Evolutionary conservation across 2,113 vertebrate genomes (phyloP).

Genomic region (Laticauda colubrina): DNA sequence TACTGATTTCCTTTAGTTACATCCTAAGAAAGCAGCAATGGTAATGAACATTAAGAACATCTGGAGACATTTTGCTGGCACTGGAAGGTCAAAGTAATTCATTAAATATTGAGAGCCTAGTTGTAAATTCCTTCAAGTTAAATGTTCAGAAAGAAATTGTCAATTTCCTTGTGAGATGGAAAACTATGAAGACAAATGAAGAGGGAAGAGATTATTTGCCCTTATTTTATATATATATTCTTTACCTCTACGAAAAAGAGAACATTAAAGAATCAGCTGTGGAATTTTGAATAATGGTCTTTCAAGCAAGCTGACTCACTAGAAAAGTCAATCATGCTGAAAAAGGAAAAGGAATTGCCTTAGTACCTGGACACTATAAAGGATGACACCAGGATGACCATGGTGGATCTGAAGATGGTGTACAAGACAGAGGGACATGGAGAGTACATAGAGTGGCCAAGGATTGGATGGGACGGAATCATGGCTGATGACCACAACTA

Average conservation of each 20-base stretch:
- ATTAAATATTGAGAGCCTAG: slow-evolving; percentile 37
- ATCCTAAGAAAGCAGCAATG: slow-evolving; percentile 54
- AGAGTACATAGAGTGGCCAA: not conserved
- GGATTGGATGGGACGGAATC: not conserved
- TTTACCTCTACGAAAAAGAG: accelerated
- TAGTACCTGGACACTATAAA: not conserved
- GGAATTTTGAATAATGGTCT: not conserved
- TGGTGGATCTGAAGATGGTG: not conserved
- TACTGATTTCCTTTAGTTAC: slow-evolving; percentile 50
- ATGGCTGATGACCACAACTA: not conserved
- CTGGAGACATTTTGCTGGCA: slow-evolving; percentile 52
- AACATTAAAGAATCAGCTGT: not conserved
- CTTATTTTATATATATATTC: not conserved
- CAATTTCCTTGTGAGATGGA: not conserved
- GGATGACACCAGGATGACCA: not conserved
- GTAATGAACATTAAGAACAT: slow-evolving; percentile 52
- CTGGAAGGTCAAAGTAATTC: slow-evolving; percentile 51
- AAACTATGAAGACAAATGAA: accelerated
- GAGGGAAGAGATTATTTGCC: not conserved
- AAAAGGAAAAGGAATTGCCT: not conserved
- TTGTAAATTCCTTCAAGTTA: not conserved
- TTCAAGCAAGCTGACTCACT: not conserved
- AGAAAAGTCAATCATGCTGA: not conserved
- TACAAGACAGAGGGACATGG: not conserved
- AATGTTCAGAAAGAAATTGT: not conserved